Conservation (phyloP, 2,113 vertebrate genomes). For the Sus scrofa region T2T-Sscrofa CM000826.6:113370001-113370500, state of each 20-base stretch:
- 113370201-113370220: conserved; percentile 20
- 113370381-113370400: conserved; percentile 7
- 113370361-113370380: not conserved
- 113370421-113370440: not conserved
- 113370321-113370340: not conserved
- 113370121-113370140: not conserved
- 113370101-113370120: conserved; percentile 21
- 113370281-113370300: not conserved
- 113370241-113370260: not conserved
- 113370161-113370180: not conserved
- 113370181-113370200: conserved; percentile 14
- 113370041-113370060: conserved; percentile 15
- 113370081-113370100: not conserved
- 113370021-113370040: not conserved
- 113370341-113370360: not conserved
- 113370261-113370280: not conserved
- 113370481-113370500: not conserved
- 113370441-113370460: not conserved
- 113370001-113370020: not conserved
- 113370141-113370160: not conserved
- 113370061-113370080: not conserved
- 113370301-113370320: not conserved
- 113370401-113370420: conserved; percentile 25
- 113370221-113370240: not conserved
- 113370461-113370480: not conserved